phyloP scores from a whole-genome alignment of 30 jellyfish, hydroid and myxozoan genomes.

The Clytia hemisphaerica region DNA sequence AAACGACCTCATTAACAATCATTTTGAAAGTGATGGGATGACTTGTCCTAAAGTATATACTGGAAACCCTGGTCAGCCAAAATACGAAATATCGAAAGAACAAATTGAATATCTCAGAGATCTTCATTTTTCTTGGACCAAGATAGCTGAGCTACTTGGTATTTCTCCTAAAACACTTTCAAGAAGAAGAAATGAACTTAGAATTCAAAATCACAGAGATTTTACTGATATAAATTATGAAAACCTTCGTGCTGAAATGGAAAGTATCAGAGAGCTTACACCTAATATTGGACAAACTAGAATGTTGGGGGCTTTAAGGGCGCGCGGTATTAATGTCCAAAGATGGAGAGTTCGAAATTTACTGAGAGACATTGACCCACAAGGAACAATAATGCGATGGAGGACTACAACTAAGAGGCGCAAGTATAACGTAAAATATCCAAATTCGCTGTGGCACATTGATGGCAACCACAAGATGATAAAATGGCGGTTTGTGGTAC shows the following conservation, averaged over 20 bases:
- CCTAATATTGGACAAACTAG: conserved; percentile 20
- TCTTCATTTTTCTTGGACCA: background rate
- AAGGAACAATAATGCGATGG: conserved; percentile 11
- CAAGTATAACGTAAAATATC: background rate
- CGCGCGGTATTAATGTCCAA: conserved; percentile 11
- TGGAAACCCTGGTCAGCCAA: background rate
- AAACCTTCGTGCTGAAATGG: background rate
- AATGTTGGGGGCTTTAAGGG: conserved; percentile 21
- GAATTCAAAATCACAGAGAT: background rate
- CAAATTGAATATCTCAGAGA: background rate
- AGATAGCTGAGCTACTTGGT: background rate
- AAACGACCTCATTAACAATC: too few species aligned
- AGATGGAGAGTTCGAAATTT: conserved; percentile 15
- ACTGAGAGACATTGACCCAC: conserved; percentile 6
- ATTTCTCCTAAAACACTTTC: background rate
- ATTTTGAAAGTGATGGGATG: too few species aligned
- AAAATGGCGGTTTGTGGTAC: conserved; percentile 11
- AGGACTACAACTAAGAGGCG: conserved; percentile 4
- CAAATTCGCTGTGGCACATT: conserved; percentile 17
- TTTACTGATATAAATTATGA: conserved; percentile 1
- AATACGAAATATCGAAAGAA: background rate
- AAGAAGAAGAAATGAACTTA: conserved; percentile 4
- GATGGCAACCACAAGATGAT: too few species aligned
- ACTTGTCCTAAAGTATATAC: too few species aligned
- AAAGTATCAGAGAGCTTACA: background rate